Evolutionary conservation across 2,888 invertebrate genomes (phyloP), one percentile per base, ranked within the genome.

Genomic region (Octonoba sinensis): DNA sequence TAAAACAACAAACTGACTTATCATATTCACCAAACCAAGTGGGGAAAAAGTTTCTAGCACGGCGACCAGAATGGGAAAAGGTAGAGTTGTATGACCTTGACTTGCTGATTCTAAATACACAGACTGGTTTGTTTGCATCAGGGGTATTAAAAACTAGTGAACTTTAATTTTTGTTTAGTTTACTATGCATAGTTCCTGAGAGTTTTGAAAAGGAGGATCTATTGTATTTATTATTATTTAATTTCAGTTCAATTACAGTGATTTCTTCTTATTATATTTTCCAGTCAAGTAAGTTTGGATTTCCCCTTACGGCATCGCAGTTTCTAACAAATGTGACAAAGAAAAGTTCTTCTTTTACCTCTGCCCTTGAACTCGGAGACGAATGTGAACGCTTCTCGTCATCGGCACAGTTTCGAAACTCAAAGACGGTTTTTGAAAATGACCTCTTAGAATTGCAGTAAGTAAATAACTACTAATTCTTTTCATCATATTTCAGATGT

Each of bases 401-500:
- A 22, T 67, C 67, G 20, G 22, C n/a, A 11, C 20, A 69, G 44
- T 75, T 75, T 51, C 51, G 54, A 51, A 75, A 67, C 20, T 20
- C 60, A 15, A 16, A 13, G 1, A 36, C 1, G 3, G 36, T 27
- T 16, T 75, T 75, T 67, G 75, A 75, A 51, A 59, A 60, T 18
- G 75, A 75, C 13, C 46, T 75, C 3, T 27, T 51, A 20, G 51
- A 60, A 16, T 11, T 51, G 16, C 49, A 47, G 66, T 66, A 51
- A 47, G 46, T 18, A 22, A 47, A 22, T 65, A 8, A 47, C 4
- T 4, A 6, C 13, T 57, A 12, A 3, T 57, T 12, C 13, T 54
- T 18, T n/a, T 12, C 6, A 54, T 36, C 36, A 36, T 36, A 36
- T 36, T 36, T 36, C 8, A 8, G 36, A 1, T n/a, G n/a, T n/a